phyloP scores from a whole-genome alignment of 2,113 vertebrate species.

The Apteryx owenii region DNA sequence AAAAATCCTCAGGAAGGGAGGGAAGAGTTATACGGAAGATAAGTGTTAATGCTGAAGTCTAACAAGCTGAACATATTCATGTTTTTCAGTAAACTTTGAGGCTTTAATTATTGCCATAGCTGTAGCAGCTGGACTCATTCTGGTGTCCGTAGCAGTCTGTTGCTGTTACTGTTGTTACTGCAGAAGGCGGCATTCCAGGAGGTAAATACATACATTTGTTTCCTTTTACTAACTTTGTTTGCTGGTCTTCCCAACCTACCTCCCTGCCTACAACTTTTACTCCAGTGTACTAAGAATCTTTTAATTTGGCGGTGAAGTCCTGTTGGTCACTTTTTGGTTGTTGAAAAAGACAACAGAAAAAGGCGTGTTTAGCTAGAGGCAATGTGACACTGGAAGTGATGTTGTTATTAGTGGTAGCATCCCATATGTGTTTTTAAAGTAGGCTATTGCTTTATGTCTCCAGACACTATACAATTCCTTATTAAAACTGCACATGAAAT shows the following conservation, averaged over 20 bases:
- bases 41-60: background rate
- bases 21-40: background rate
- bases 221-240: background rate
- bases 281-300: background rate
- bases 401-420: background rate
- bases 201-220: slow-evolving; percentile 65
- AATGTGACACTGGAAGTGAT: background rate
- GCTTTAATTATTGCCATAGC: slow-evolving; percentile 85
- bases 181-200: slow-evolving; percentile 51
- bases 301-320: background rate
- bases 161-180: slow-evolving; percentile 88
- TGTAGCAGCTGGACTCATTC: slow-evolving; percentile 76
- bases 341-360: background rate
- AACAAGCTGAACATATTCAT: slow-evolving; percentile 10
- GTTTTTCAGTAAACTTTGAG: slow-evolving; percentile 88
- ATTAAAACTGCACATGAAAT: background rate
- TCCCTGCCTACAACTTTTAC: background rate
- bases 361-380: background rate
- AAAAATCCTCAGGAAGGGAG: background rate
- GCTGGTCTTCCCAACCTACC: background rate
- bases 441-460: background rate
- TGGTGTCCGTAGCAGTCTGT: slow-evolving; percentile 76
- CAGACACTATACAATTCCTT: background rate
- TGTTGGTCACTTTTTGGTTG: background rate
- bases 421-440: background rate